Evolutionary conservation across 1,140 invertebrate species (phyloP), one percentile per base, ranked within the genome.

Genomic region (Pogonomyrmex californicus): DNA sequence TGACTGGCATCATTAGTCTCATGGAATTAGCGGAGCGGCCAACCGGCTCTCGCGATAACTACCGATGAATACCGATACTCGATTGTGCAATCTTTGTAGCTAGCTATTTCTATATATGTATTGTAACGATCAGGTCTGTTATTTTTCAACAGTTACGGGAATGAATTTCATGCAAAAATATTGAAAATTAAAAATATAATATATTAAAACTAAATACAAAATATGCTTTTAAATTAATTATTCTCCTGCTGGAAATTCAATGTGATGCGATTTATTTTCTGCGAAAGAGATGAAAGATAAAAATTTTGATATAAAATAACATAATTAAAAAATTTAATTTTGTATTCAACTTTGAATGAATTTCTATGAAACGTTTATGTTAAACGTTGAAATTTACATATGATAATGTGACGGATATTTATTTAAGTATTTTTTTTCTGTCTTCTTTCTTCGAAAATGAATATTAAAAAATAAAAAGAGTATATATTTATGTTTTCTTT

Each of bases 1-100:
- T 47, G 44, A 68, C 33, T 85, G 85, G 41, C 68, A 85, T 89
- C 60, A 75, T 87, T 87, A 87, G 54, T n/a, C 9, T 17, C 2
- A n/a, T 23, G 49, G 75, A 90, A 90, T 90, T 87, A 90, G 62
- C 73, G 38, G 12, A 41, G 9, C 44, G n/a, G 7, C 12, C 76
- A 17, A 36, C 49, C n/a, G 33, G 9, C 73, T 36, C 44, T 75
- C n/a, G 33, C 76, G 75, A 89, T 90, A 90, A 81, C 63, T 36
- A 82, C 14, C 75, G 23, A 63, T 36, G 81, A 87, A 87, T 87
- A 87, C 49, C 77, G 73, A 90, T 87, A 81, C 17, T 17, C 30
- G 36, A 77, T 90, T 90, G 63, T 90, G 56, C 58, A 89, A 89
- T 70, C n/a, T 49, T 58, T 49, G 17, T 9, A 41, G n/a, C 49